Evolutionary conservation across 2,888 invertebrate species (phyloP).

Genomic region (Microctonus hyperodae): DNA sequence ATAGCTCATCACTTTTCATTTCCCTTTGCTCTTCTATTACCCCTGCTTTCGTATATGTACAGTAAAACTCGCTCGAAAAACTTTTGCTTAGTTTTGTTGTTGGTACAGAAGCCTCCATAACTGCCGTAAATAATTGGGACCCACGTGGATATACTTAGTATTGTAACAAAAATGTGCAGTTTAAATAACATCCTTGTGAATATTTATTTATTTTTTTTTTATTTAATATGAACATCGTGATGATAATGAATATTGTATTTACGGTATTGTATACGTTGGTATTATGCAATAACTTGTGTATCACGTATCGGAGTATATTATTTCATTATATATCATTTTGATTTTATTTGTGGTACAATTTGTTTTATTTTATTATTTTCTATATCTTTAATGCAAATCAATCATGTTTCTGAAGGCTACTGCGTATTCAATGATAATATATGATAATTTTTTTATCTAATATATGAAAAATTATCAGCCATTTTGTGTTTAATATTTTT

Average conservation of each 20-base stretch:
- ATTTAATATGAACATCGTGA: too few species aligned
- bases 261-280: neutral
- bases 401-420: neutral
- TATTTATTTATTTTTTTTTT: neutral
- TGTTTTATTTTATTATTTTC: neutral
- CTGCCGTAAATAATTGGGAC: conserved; percentile 26
- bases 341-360: too few species aligned
- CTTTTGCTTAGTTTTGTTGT: conserved; percentile 19
- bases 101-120: conserved; percentile 21
- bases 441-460: too few species aligned
- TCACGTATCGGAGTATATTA: neutral
- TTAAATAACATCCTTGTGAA: neutral
- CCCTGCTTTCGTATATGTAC: conserved; percentile 11
- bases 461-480: too few species aligned
- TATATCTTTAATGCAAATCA: neutral
- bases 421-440: neutral
- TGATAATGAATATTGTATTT: too few species aligned
- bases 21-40: conserved; percentile 2
- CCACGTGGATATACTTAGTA: conserved; percentile 18
- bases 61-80: conserved; percentile 6
- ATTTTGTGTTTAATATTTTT: too few species aligned
- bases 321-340: neutral
- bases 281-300: neutral
- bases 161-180: neutral
- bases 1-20: too few species aligned